phyloP scores from a whole-genome alignment of 2,888 invertebrate genomes.

The Augochlorella aurata region DNA sequence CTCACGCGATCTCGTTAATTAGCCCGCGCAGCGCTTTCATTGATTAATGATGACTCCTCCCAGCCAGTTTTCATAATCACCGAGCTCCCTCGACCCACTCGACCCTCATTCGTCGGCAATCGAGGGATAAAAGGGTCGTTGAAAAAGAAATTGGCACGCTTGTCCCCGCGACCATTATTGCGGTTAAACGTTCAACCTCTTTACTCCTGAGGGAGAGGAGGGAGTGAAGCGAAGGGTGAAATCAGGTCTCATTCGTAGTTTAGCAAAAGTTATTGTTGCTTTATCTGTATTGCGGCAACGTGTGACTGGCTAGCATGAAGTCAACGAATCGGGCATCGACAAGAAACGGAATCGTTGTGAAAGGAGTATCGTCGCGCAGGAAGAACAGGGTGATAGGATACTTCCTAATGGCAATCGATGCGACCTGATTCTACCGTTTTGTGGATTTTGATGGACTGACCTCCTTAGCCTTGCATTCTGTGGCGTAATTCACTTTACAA shows the following conservation, averaged over 20 bases:
- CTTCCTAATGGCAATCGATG: constrained; percentile 19
- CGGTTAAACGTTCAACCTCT: constrained; percentile 17
- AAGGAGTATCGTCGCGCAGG: constrained; percentile 15
- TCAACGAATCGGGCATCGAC: constrained; percentile 27
- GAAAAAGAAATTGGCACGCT: constrained; percentile 34
- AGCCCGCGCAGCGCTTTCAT: constrained; percentile 50
- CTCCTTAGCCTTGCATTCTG: neutral
- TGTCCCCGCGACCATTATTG: constrained; percentile 16
- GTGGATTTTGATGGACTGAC: constrained; percentile 9
- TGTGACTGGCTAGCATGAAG: neutral
- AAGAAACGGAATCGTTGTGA: constrained; percentile 4
- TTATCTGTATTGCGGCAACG: neutral
- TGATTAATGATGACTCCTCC: constrained; percentile 57
- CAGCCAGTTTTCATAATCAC: constrained; percentile 53
- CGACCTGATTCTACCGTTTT: constrained; percentile 36
- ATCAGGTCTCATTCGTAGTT: constrained; percentile 6
- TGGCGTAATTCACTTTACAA: neutral
- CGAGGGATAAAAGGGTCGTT: constrained; percentile 48
- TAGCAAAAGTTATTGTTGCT: neutral
- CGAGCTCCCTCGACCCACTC: constrained; percentile 31
- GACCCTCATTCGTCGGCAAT: constrained; percentile 43
- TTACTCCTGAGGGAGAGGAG: neutral
- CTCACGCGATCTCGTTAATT: constrained; percentile 59
- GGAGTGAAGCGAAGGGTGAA: neutral
- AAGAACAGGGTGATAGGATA: constrained; percentile 24